Evolutionary conservation across 2,797 vertebrate species (phyloP), one percentile per base, ranked within the genome.

Genomic region (Anabacerthia variegaticeps): DNA sequence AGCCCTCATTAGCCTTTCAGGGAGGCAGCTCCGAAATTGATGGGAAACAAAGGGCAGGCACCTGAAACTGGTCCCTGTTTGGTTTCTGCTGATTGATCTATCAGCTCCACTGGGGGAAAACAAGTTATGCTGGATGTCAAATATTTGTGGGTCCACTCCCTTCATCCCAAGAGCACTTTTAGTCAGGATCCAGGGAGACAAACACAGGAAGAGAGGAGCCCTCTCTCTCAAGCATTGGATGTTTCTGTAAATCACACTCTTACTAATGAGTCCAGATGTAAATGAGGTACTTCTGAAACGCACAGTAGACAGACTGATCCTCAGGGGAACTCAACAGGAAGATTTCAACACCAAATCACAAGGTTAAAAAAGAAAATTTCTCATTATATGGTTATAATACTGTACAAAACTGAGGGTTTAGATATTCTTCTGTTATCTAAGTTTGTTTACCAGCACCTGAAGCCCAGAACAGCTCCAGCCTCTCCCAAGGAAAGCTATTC

Each of bases 81-180:
- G 82, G 91, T 85, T 97, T 92, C 96, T 96, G 82, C 86, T 91
- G 94, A 95, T 85, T 76, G 96, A 88, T 55, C 92, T 94, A 67
- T 92, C 95, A 95, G 72, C 92, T 91, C 85, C 75, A 26, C 76
- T 3, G 12, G 78, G 39, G 83, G 72, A 85, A 96, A 92, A 96
- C 74, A 93, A 94, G 90, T 89, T 78, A 27, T 26, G 21, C 63
- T 51, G 73, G 95, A 67, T 94, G 81, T 52, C 52, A 95, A 51
- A 72, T 93, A 74, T 67, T 73, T 94, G 67, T 87, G 71, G 81
- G 71, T 85, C n/a, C 24, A 34, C 54, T 93, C 75, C 36, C 59
- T 77, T 78, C 56, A n/a, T n/a, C 58, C 65, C 74, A 80, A 85
- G 80, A 78, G 37, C 34, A 26, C 61, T 51, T 96, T 48, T 19